phyloP scores from a whole-genome alignment of 2,888 invertebrate species.

The Eupeodes luniger region DNA sequence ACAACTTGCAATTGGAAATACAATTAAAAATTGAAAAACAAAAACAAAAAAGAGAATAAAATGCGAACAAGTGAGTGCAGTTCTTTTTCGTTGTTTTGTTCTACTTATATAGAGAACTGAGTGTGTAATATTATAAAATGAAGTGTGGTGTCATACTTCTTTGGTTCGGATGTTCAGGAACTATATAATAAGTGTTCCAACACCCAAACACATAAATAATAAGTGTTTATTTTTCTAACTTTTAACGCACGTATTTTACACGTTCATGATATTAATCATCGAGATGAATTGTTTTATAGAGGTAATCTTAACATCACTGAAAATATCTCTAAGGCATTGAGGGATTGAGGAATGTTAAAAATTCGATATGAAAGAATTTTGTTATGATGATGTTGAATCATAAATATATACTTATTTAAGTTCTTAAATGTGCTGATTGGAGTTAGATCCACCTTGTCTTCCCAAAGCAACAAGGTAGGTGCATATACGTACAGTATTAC shows the following conservation, averaged over 20 bases:
- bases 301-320: slow-evolving; percentile 4
- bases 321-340: background rate
- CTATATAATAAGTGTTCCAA: background rate
- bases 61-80: slow-evolving; percentile 30
- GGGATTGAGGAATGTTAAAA: background rate
- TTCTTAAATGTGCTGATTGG: too few species aligned
- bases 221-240: slow-evolving; percentile 29
- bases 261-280: slow-evolving; percentile 44
- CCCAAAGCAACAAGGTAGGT: too few species aligned
- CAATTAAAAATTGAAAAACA: background rate
- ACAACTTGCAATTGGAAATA: slow-evolving; percentile 57
- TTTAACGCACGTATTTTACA: slow-evolving; percentile 54
- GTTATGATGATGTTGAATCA: background rate
- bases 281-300: slow-evolving; percentile 27
- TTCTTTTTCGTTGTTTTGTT: background rate
- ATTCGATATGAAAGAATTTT: background rate
- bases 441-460: too few species aligned
- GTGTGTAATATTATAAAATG: background rate
- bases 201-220: too few species aligned
- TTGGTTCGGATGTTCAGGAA: background rate
- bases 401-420: too few species aligned
- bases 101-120: background rate
- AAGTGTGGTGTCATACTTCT: slow-evolving; percentile 7
- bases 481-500: too few species aligned
- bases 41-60: slow-evolving; percentile 23